Evolutionary conservation across 1,140 invertebrate genomes (phyloP).

Genomic region (Delia radicum): DNA sequence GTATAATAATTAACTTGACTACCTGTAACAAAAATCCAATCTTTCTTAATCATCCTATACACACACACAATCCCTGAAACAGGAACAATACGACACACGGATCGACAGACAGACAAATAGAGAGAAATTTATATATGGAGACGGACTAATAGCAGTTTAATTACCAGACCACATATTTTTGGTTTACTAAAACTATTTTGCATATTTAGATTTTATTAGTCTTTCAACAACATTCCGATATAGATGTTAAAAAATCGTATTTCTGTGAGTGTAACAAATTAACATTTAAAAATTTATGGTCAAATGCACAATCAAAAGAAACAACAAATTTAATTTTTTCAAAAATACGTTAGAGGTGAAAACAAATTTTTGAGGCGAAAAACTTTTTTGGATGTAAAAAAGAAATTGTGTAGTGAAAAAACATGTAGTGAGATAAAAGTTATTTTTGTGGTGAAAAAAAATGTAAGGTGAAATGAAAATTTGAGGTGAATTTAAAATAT

Average conservation of each 20-base stretch:
- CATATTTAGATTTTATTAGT: not conserved
- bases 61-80: not conserved
- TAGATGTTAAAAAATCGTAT: not conserved
- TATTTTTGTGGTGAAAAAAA: too few relatives aligned
- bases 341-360: not conserved
- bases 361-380: not conserved
- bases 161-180: not conserved
- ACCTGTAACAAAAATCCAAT: not conserved
- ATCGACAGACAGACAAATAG: not conserved
- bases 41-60: not conserved
- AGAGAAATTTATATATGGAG: not conserved
- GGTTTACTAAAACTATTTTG: not conserved
- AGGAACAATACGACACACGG: not conserved
- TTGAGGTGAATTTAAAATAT: too few relatives aligned
- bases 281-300: too few relatives aligned
- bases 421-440: too few relatives aligned
- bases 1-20: not conserved
- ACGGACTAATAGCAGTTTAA: not conserved
- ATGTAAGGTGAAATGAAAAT: too few relatives aligned
- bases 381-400: not conserved
- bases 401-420: too few relatives aligned
- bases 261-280: not conserved
- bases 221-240: not conserved
- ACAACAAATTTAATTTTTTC: too few relatives aligned
- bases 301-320: too few relatives aligned